Conservation (phyloP, 2,888 invertebrate species). For the Desoria tigrina region DNA sequence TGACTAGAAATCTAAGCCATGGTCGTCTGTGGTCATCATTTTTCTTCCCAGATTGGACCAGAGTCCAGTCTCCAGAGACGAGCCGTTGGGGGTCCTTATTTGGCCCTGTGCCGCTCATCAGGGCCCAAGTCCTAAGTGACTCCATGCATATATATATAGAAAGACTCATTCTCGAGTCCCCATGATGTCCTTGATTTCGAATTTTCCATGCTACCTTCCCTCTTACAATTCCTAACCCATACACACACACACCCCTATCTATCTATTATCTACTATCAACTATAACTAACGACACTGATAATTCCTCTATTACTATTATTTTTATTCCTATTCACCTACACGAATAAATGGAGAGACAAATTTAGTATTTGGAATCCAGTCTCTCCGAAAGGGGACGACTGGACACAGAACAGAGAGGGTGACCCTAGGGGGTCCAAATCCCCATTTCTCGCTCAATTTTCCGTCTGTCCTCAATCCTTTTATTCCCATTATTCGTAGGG, state of each 20-base stretch:
- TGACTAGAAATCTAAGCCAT: background rate
- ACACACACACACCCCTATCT: no score
- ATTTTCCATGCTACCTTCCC: background rate
- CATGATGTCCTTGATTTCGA: no score
- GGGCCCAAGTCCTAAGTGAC: constrained; percentile 7
- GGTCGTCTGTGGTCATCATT: constrained; percentile 4
- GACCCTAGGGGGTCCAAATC: constrained; percentile 12
- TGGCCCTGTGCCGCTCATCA: constrained; percentile 20
- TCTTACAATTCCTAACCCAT: background rate
- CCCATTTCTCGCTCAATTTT: constrained; percentile 39
- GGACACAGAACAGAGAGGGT: background rate
- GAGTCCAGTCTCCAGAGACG: background rate
- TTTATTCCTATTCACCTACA: background rate
- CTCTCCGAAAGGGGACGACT: constrained; percentile 12
- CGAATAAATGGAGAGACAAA: constrained; percentile 13
- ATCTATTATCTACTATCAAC: background rate
- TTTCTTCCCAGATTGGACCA: background rate
- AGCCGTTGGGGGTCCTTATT: constrained; percentile 15
- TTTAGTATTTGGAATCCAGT: background rate
- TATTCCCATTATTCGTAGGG: constrained; percentile 27
- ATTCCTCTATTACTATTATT: background rate
- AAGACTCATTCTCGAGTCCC: no score
- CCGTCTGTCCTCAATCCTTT: constrained; percentile 40
- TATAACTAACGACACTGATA: background rate
- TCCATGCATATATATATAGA: background rate